These are phyloP conservation scores for Smutsia temminckii DNA, from an alignment of 2,797 vertebrate species.

Conservation along the genomic window DNA sequence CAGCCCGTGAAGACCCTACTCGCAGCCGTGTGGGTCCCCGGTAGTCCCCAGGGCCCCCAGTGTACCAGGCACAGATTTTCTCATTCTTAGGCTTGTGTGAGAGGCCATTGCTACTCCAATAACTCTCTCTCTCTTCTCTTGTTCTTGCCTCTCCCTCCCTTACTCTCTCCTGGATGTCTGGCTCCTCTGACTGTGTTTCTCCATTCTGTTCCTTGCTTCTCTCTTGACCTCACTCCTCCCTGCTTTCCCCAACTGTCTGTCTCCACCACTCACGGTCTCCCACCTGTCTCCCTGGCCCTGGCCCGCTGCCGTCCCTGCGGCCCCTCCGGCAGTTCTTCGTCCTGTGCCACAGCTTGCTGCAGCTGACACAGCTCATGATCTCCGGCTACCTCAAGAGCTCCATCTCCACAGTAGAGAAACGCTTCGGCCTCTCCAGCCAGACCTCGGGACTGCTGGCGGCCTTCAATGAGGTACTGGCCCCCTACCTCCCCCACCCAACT, in stretches of 20 bases:
- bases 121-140: neutral
- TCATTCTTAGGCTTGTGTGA: neutral
- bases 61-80: neutral
- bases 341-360: slow-evolving; percentile 93
- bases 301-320: fast-evolving
- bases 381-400: slow-evolving; percentile 96
- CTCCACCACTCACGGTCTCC: neutral
- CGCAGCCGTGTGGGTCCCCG: neutral
- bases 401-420: slow-evolving; percentile 94
- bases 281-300: neutral
- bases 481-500: neutral
- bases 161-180: neutral
- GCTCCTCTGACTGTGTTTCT: neutral
- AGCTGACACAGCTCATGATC: slow-evolving; percentile 93
- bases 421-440: slow-evolving; percentile 95
- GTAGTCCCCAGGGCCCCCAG: neutral
- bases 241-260: neutral
- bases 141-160: neutral
- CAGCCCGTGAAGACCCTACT: neutral
- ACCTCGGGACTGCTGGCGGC: slow-evolving; percentile 91
- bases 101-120: neutral
- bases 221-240: neutral
- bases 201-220: neutral
- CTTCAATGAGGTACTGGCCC: slow-evolving; percentile 92
- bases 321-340: slow-evolving; percentile 90